Conservation (phyloP, 2,113 vertebrate species). For the Odontesthes bonariensis region DNA sequence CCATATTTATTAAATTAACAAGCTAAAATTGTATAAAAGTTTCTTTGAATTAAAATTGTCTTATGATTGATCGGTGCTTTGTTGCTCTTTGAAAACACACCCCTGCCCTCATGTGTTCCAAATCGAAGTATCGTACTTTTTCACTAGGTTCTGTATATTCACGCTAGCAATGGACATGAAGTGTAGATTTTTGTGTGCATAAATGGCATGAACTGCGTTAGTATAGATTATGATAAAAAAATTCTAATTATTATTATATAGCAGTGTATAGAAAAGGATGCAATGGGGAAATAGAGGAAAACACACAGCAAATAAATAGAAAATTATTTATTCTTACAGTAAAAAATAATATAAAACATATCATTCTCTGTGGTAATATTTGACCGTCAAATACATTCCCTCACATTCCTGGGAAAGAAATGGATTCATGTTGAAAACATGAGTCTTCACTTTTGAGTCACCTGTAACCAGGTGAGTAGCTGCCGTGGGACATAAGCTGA, state of each 20-base stretch:
- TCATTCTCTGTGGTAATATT: conserved; percentile 41
- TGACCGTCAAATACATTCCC: conserved; percentile 66
- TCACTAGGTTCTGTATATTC: not conserved
- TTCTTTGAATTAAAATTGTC: conserved; percentile 75
- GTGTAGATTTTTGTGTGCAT: too few relatives aligned
- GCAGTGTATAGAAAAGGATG: not conserved
- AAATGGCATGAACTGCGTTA: too few relatives aligned
- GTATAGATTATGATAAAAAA: too few relatives aligned
- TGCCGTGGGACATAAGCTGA: conserved; percentile 39
- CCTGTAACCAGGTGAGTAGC: conserved; percentile 50
- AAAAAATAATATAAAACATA: conserved; percentile 50
- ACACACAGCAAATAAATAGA: conserved; percentile 9
- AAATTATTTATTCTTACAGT: conserved; percentile 69
- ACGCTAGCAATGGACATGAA: not conserved
- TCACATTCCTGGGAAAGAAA: conserved; percentile 40
- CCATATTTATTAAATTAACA: conserved; percentile 86
- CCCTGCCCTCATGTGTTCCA: not conserved
- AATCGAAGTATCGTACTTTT: not conserved
- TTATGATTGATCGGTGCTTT: conserved; percentile 29
- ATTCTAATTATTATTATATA: too few relatives aligned
- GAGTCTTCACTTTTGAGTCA: conserved; percentile 19
- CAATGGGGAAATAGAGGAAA: not conserved
- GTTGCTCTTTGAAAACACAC: conserved; percentile 5
- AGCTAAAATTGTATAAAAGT: conserved; percentile 71
- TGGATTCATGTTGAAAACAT: conserved; percentile 17